phyloP scores from a whole-genome alignment of 2,888 invertebrate genomes.

The Sarcophaga subvicina region DNA sequence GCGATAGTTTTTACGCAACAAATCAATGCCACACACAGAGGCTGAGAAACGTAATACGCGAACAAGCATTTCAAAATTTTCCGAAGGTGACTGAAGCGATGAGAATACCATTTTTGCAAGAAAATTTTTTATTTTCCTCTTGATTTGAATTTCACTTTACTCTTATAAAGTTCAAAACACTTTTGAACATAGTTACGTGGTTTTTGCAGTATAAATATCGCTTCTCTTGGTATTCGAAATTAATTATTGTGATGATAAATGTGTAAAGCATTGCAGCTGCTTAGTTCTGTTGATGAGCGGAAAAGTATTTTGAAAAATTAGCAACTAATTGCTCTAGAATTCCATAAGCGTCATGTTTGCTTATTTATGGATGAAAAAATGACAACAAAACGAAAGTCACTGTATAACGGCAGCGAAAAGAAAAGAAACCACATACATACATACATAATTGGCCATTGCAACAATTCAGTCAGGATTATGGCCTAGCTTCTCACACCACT shows the following conservation, averaged over 20 bases:
- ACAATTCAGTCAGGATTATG: too few relatives aligned
- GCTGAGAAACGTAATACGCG: constrained; percentile 58
- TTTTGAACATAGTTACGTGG: not conserved
- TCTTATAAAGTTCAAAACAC: not conserved
- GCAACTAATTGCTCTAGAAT: not conserved
- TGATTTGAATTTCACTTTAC: not conserved
- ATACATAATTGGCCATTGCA: too few relatives aligned
- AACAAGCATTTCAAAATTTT: constrained; percentile 55
- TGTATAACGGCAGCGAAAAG: too few relatives aligned
- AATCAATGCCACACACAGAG: constrained; percentile 67
- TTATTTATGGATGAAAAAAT: too few relatives aligned
- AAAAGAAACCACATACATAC: too few relatives aligned
- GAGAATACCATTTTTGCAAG: not conserved
- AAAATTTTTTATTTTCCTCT: not conserved
- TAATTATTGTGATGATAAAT: not conserved
- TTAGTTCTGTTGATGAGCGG: not conserved
- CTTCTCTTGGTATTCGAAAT: too few relatives aligned
- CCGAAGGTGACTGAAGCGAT: constrained; percentile 30
- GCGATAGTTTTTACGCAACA: constrained; percentile 67
- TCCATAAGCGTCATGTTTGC: too few relatives aligned
- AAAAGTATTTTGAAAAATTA: not conserved
- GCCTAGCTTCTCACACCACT: too few relatives aligned
- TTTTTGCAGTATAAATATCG: not conserved
- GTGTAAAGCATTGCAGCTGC: not conserved
- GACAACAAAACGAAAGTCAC: too few relatives aligned